phyloP scores from a whole-genome alignment of 2,113 vertebrate genomes.

The Dolichallabes microphthalmus region DNA sequence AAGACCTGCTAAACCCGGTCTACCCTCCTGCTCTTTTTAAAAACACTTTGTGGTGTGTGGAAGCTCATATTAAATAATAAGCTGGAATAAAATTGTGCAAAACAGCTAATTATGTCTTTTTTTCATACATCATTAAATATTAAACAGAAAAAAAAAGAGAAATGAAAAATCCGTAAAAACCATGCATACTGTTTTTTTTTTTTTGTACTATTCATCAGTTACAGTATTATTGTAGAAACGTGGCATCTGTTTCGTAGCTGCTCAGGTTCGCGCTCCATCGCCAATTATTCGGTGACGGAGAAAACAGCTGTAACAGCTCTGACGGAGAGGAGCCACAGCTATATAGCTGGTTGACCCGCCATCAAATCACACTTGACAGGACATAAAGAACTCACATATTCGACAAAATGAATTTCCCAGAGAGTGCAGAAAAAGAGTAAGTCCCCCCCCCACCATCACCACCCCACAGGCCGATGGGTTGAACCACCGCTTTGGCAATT shows the following conservation, averaged over 20 bases:
- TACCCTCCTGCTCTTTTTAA: background rate
- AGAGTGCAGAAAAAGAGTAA: background rate
- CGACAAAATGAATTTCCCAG: background rate
- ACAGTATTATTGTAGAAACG: background rate
- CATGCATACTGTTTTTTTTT: background rate
- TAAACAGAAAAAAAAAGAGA: background rate
- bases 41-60: background rate
- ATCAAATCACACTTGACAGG: background rate
- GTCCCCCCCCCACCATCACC: too few species aligned
- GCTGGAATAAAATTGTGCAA: background rate
- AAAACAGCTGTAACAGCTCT: background rate
- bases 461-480: too few species aligned
- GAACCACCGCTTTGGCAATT: slow-evolving; percentile 34
- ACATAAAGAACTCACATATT: background rate
- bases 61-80: background rate
- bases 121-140: background rate
- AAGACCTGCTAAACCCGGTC: background rate
- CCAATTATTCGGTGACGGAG: background rate
- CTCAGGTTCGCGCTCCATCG: background rate
- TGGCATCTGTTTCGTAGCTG: background rate
- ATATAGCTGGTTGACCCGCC: background rate
- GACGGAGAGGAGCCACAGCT: too few species aligned
- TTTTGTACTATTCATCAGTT: background rate
- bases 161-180: background rate
- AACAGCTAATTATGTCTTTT: background rate